These are phyloP conservation scores for Prionailurus viverrinus DNA, from an alignment of 2,113 vertebrate genomes.

Conservation along the genomic window DNA sequence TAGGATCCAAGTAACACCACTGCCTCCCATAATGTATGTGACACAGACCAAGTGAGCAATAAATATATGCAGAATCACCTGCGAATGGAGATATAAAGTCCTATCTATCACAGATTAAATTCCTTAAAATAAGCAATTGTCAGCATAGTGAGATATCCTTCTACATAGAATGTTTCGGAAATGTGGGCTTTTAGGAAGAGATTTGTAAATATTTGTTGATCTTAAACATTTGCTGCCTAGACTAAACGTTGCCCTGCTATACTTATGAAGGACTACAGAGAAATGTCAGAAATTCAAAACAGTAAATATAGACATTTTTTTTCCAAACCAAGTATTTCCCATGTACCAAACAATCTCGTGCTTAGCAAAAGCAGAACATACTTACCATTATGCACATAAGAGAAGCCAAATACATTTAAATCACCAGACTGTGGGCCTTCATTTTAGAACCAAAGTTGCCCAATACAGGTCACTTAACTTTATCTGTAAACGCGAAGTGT, in stretches of 20 bases:
- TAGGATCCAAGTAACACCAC: not conserved
- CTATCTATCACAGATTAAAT: not conserved
- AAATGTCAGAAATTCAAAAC: slow-evolving; percentile 32
- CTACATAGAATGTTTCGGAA: not conserved
- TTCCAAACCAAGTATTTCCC: not conserved
- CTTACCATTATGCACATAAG: not conserved
- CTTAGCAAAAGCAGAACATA: not conserved
- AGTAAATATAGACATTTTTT: not conserved
- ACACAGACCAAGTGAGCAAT: not conserved
- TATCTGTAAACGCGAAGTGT: not conserved
- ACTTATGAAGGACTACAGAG: not conserved
- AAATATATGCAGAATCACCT: not conserved
- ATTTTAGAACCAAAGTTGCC: slow-evolving; percentile 1
- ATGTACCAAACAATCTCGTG: not conserved
- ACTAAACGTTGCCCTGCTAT: not conserved
- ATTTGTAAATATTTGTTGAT: not conserved
- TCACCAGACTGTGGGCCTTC: not conserved
- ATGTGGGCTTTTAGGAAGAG: not conserved
- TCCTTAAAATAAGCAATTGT: not conserved
- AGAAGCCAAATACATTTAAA: not conserved
- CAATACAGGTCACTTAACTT: not conserved
- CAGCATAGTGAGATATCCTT: not conserved
- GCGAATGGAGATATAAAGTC: not conserved
- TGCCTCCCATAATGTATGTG: not conserved
- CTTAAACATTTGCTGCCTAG: not conserved